Percentiles rank a stretch among this genome's conserved stretches.
Conservation (phyloP, 2,113 vertebrate genomes). For the Triplophysa dalaica region DNA sequence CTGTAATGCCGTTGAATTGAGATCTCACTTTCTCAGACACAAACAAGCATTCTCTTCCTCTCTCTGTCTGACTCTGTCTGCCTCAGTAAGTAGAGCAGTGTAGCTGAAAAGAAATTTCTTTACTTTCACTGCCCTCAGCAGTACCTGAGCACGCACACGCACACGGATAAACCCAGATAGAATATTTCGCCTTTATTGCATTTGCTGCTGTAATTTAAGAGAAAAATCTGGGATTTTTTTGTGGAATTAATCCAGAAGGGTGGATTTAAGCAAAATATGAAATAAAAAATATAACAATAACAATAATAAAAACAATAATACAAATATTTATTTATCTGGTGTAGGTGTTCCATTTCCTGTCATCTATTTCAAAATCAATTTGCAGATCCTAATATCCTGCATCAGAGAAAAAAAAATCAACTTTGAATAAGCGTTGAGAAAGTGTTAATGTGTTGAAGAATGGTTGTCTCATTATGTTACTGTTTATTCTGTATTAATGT, state of each 20-base stretch:
- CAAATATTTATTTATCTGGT: too few relatives aligned
- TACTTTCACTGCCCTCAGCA: background rate
- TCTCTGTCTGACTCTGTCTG: background rate
- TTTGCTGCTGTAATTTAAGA: too few relatives aligned
- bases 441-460: background rate
- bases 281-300: too few relatives aligned
- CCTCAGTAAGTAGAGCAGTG: slow-evolving; percentile 30
- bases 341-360: too few relatives aligned
- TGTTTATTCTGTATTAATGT: background rate
- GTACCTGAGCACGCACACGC: slow-evolving; percentile 1
- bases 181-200: too few relatives aligned
- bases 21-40: slow-evolving; percentile 6
- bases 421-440: background rate
- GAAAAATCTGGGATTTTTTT: too few relatives aligned
- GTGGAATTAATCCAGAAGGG: too few relatives aligned
- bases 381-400: too few relatives aligned
- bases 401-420: too few relatives aligned
- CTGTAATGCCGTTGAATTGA: slow-evolving; percentile 14
- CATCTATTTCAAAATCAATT: too few relatives aligned
- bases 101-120: background rate
- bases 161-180: background rate
- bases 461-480: background rate
- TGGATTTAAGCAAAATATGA: too few relatives aligned
- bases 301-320: too few relatives aligned
- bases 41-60: slow-evolving; percentile 1